phyloP scores from a whole-genome alignment of 2,888 invertebrate species.

The Dolichopus griseipennis region DNA sequence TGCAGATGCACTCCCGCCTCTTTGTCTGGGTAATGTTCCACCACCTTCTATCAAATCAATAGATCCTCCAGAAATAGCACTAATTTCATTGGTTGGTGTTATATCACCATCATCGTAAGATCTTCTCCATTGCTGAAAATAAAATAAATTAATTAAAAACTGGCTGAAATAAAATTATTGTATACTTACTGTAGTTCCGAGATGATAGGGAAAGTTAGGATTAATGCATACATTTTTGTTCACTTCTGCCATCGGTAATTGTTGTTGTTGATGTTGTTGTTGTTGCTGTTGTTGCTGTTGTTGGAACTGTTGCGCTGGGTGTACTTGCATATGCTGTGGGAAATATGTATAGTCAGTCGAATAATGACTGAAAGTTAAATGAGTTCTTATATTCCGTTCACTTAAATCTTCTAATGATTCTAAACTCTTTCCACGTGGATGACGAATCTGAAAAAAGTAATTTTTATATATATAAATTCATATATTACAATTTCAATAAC shows the following conservation, averaged over 20 bases:
- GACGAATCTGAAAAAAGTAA: conserved; percentile 52
- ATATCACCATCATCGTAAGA: conserved; percentile 86
- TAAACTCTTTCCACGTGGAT: conserved; percentile 74
- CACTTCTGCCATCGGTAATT: conserved; percentile 20
- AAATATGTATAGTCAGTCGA: conserved; percentile 42
- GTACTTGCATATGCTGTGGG: conserved; percentile 26
- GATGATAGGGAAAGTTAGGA: conserved; percentile 31
- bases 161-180: not conserved
- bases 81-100: conserved; percentile 74
- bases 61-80: conserved; percentile 29
- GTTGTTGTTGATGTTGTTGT: conserved; percentile 26
- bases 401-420: conserved; percentile 76
- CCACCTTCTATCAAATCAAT: conserved; percentile 55
- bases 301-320: conserved; percentile 26
- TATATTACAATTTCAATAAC: no score
- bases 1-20: conserved; percentile 27
- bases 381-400: conserved; percentile 48
- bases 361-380: conserved; percentile 44
- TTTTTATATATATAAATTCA: no score
- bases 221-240: conserved; percentile 20
- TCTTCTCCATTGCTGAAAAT: conserved; percentile 52
- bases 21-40: conserved; percentile 73
- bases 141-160: not conserved
- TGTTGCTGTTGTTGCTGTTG: conserved; percentile 28
- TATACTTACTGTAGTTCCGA: conserved; percentile 35